Evolutionary conservation across 2,797 vertebrate species (phyloP).

Genomic region (Clamator glandarius): DNA sequence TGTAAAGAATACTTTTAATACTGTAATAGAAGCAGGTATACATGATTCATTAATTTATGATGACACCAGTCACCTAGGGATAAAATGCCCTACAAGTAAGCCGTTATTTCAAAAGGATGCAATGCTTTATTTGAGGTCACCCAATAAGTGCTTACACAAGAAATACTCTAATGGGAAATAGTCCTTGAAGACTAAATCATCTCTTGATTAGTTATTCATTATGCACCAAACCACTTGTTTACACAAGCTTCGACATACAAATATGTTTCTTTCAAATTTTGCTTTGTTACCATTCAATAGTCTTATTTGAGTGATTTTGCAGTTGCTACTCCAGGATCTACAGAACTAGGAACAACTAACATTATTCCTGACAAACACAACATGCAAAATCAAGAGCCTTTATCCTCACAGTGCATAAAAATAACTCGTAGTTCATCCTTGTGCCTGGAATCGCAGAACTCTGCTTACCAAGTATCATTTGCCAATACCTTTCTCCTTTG

Average conservation of each 20-base stretch:
- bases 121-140: slow-evolving; percentile 37
- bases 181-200: neutral
- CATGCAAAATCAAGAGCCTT: neutral
- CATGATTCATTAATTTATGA: slow-evolving; percentile 15
- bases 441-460: neutral
- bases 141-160: slow-evolving; percentile 17
- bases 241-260: neutral
- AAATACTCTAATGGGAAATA: neutral
- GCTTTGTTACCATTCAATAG: neutral
- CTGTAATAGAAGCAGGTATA: neutral
- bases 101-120: slow-evolving; percentile 19
- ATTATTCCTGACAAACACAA: neutral
- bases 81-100: neutral
- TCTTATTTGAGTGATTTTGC: neutral
- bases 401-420: neutral
- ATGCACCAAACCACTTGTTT: neutral
- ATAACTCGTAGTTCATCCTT: neutral
- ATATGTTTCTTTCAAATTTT: neutral
- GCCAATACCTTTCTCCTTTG: neutral
- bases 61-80: neutral
- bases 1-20: neutral
- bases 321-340: neutral
- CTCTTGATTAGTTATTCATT: slow-evolving; percentile 2
- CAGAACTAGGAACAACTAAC: neutral
- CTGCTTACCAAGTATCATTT: neutral